Evolutionary conservation across 2,888 invertebrate genomes (phyloP).

Genomic region (Psylliodes chrysocephalus): DNA sequence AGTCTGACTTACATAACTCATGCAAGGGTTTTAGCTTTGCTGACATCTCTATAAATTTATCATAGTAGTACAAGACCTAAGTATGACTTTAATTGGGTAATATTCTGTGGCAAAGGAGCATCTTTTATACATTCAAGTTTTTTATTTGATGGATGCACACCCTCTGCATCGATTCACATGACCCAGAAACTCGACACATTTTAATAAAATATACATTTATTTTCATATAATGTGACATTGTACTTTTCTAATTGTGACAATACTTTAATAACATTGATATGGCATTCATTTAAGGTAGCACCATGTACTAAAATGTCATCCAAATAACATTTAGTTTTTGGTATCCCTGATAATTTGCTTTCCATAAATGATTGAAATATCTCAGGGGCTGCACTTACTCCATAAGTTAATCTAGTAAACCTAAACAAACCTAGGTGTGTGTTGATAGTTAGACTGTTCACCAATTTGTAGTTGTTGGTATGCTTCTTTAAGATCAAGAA

Average conservation of each 20-base stretch:
- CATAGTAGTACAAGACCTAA: not conserved
- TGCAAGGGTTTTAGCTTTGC: too few relatives aligned
- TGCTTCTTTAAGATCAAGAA: not conserved
- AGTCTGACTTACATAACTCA: slow-evolving; percentile 21
- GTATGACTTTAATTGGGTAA: not conserved
- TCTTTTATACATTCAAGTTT: not conserved
- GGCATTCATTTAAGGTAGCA: too few relatives aligned
- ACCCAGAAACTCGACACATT: too few relatives aligned
- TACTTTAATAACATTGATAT: too few relatives aligned
- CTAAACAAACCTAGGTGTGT: slow-evolving; percentile 18
- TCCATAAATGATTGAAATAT: too few relatives aligned
- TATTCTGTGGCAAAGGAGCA: not conserved
- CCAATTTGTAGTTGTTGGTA: too few relatives aligned
- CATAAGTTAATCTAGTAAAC: slow-evolving; percentile 10
- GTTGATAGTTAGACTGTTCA: slow-evolving; percentile 12
- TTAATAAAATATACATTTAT: too few relatives aligned
- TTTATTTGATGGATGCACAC: not conserved
- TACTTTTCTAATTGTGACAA: too few relatives aligned
- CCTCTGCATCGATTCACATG: too few relatives aligned
- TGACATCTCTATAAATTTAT: slow-evolving; percentile 13
- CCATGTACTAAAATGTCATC: not conserved
- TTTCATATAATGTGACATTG: too few relatives aligned
- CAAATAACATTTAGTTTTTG: not conserved
- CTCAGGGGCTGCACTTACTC: slow-evolving; percentile 9
- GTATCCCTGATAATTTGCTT: too few relatives aligned